phyloP scores from a whole-genome alignment of 2,888 invertebrate genomes.

The Drosophila mulleri region DNA sequence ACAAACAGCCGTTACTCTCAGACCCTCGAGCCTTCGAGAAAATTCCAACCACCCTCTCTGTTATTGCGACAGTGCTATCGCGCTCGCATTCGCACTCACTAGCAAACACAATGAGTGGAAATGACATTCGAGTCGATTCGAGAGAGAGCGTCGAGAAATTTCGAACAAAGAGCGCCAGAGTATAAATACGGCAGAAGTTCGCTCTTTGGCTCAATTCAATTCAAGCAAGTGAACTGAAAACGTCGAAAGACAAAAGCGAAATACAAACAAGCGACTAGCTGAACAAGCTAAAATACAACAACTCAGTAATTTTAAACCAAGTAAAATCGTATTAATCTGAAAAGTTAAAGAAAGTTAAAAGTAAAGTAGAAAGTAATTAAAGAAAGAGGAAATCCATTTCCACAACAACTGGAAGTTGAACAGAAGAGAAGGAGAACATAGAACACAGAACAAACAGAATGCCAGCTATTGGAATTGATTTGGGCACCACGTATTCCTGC shows the following conservation, averaged over 20 bases:
- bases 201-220: conserved; percentile 55
- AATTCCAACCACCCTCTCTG: conserved; percentile 7
- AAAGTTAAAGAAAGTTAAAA: neutral
- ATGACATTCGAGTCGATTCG: conserved; percentile 32
- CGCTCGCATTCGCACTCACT: conserved; percentile 9
- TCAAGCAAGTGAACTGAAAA: conserved; percentile 62
- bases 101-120: conserved; percentile 10
- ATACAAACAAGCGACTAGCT: conserved; percentile 50
- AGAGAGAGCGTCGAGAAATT: conserved; percentile 18
- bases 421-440: neutral
- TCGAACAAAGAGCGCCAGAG: conserved; percentile 7
- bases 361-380: neutral
- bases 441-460: conserved; percentile 61
- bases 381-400: neutral
- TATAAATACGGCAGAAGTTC: conserved; percentile 62
- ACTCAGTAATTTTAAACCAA: conserved; percentile 6
- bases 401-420: neutral
- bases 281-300: conserved; percentile 44
- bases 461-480: conserved; percentile 87
- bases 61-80: neutral
- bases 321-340: conserved; percentile 2
- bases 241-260: conserved; percentile 35
- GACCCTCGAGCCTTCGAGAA: conserved; percentile 18
- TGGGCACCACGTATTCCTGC: conserved; percentile 88
- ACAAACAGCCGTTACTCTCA: neutral